Percentiles rank a stretch among this genome's conserved stretches.
These are phyloP conservation scores for Enoplolaimus lenunculus DNA, from an alignment of 2,888 invertebrate genomes.

Conservation along the genomic window DNA sequence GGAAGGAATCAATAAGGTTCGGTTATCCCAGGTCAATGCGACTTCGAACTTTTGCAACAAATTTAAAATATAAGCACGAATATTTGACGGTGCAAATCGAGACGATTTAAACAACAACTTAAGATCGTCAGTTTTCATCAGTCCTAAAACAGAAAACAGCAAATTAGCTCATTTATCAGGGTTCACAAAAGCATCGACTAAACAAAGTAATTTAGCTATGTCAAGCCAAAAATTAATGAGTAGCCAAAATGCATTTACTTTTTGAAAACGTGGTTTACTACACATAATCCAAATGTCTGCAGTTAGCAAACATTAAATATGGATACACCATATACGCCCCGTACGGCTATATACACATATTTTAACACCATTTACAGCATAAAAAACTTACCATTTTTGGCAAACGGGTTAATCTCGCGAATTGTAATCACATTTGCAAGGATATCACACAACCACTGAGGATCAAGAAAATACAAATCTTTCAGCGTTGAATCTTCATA, in stretches of 20 bases:
- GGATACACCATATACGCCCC: no score
- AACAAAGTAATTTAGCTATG: no score
- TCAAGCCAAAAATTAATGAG: no score
- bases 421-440: constrained; percentile 90
- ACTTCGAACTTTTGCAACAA: constrained; percentile 91
- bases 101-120: constrained; percentile 81
- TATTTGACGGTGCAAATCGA: constrained; percentile 55
- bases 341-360: no score
- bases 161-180: neutral
- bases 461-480: constrained; percentile 87
- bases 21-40: constrained; percentile 83
- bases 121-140: constrained; percentile 84
- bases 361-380: no score
- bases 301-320: no score
- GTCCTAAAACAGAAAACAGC: constrained; percentile 46
- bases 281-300: no score
- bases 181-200: no score
- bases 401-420: constrained; percentile 89
- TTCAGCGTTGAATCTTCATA: constrained; percentile 83
- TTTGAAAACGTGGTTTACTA: no score
- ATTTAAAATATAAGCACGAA: constrained; percentile 68
- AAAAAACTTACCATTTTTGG: constrained; percentile 55
- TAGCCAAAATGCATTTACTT: no score
- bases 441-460: constrained; percentile 97
- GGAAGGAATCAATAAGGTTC: constrained; percentile 77